These are phyloP conservation scores for Caenorhabditis wallacei DNA, from an alignment of 2,888 invertebrate species.

Conservation along the genomic window DNA sequence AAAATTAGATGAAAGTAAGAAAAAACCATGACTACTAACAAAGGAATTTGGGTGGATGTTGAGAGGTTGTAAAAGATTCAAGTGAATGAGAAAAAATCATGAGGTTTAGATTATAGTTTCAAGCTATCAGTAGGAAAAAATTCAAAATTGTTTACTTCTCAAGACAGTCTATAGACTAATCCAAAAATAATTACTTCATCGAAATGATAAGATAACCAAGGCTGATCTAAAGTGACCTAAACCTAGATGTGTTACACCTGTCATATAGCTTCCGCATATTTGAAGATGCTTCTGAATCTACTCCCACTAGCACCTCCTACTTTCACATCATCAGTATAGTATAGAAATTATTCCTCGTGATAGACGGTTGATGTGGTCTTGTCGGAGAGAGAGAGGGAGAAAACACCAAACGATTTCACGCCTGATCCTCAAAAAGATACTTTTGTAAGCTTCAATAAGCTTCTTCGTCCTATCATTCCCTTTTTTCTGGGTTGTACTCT, in stretches of 20 bases:
- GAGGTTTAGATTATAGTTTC: no score
- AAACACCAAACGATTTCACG: slow-evolving; percentile 37
- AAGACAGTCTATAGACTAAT: no score
- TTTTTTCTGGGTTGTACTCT: neutral
- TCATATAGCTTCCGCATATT: slow-evolving; percentile 25
- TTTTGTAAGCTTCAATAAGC: slow-evolving; percentile 57
- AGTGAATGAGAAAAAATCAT: neutral
- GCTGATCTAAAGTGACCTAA: slow-evolving; percentile 38
- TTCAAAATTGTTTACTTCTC: no score
- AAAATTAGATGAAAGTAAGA: slow-evolving; percentile 18
- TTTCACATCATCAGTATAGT: slow-evolving; percentile 46
- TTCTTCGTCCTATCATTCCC: slow-evolving; percentile 28
- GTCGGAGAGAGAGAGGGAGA: neutral
- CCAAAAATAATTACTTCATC: neutral
- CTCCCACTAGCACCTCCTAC: slow-evolving; percentile 43
- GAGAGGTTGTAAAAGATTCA: slow-evolving; percentile 12
- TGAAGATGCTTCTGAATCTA: slow-evolving; percentile 34
- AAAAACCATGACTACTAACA: slow-evolving; percentile 35
- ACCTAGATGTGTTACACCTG: slow-evolving; percentile 14
- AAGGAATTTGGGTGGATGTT: slow-evolving; percentile 13
- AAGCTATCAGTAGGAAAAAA: no score
- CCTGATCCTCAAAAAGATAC: slow-evolving; percentile 44
- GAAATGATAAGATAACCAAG: slow-evolving; percentile 20
- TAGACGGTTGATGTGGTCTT: slow-evolving; percentile 20
- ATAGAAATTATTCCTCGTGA: slow-evolving; percentile 27